Percentiles rank a stretch among this genome's conserved stretches.
phyloP scores from a whole-genome alignment of 2,888 invertebrate genomes.

The Eupithecia exiguata region DNA sequence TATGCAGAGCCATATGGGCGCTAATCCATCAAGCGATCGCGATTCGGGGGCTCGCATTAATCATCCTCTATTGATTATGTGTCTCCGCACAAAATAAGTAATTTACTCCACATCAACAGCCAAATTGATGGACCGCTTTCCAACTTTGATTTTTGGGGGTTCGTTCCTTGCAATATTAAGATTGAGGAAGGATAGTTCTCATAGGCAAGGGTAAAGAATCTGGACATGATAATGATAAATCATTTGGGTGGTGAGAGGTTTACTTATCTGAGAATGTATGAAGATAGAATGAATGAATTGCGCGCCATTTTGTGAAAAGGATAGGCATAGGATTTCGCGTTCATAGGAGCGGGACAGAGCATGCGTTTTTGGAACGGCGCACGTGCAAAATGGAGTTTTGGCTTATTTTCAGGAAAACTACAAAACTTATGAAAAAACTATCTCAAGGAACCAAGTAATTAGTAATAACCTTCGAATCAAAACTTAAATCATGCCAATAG shows the following conservation, averaged over 20 bases:
- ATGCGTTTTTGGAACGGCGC: too few species aligned
- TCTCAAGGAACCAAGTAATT: too few species aligned
- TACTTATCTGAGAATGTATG: not conserved
- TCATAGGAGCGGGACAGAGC: too few species aligned
- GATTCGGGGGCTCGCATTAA: constrained; percentile 76
- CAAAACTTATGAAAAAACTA: too few species aligned
- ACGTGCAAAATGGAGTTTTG: too few species aligned
- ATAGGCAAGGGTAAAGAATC: not conserved
- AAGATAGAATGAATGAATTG: not conserved
- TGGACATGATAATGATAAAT: not conserved
- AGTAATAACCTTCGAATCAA: too few species aligned
- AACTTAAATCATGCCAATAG: too few species aligned
- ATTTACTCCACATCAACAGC: constrained; percentile 65
- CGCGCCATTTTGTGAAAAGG: too few species aligned
- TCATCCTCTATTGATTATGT: constrained; percentile 82
- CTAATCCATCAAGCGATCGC: constrained; percentile 81
- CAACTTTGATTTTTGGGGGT: constrained; percentile 59
- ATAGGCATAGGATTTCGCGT: too few species aligned
- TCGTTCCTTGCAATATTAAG: constrained; percentile 19
- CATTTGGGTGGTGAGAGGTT: not conserved
- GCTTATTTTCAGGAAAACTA: too few species aligned
- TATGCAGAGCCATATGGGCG: constrained; percentile 80
- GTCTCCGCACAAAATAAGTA: constrained; percentile 76
- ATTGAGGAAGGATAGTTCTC: not conserved
- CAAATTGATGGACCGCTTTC: constrained; percentile 62